Percentiles rank a stretch among this genome's conserved stretches.
phyloP scores from a whole-genome alignment of 2,113 vertebrate genomes.

The Gymnogyps californianus region DNA sequence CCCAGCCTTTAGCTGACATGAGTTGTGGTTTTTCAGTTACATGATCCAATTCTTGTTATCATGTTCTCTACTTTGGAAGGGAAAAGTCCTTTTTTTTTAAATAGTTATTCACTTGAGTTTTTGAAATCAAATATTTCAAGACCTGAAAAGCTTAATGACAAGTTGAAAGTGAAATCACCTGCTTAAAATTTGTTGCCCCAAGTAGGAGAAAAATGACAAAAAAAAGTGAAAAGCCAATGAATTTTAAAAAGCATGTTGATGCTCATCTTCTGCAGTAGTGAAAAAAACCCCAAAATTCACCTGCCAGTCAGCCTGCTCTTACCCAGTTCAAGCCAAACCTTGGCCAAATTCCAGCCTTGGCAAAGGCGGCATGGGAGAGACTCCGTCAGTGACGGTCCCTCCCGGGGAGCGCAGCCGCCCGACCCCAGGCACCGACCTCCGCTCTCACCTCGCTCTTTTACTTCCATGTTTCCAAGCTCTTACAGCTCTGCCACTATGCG shows the following conservation, averaged over 20 bases:
- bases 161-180: neutral
- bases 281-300: neutral
- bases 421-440: neutral
- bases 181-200: neutral
- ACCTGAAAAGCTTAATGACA: neutral
- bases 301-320: neutral
- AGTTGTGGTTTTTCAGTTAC: neutral
- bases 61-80: neutral
- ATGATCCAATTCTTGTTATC: neutral
- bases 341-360: neutral
- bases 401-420: accelerated
- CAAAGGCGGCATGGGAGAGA: neutral
- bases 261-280: neutral
- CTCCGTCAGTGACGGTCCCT: neutral
- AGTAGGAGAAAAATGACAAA: neutral
- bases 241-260: neutral
- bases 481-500: neutral
- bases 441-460: neutral
- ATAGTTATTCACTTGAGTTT: neutral
- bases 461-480: neutral
- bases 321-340: neutral
- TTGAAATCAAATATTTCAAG: neutral
- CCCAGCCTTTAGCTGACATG: neutral
- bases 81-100: neutral
- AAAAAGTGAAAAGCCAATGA: neutral